Conservation (phyloP, 1,140 invertebrate species). For the Nasonia vitripennis region DNA sequence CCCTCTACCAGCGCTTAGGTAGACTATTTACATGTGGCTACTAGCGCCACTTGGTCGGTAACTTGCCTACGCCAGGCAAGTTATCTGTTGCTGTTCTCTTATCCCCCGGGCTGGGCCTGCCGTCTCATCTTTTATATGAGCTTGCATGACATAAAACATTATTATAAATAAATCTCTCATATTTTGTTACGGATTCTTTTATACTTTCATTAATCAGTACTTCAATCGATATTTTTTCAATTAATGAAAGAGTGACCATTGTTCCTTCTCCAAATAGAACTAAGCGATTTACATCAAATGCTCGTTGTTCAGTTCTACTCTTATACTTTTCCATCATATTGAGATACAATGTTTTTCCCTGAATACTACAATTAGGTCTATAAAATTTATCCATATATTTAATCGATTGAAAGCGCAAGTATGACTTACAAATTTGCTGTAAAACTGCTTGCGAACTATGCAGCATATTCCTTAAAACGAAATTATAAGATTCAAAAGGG, state of each 20-base stretch:
- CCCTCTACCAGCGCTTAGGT: too few relatives aligned
- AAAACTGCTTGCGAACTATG: conserved; percentile 15
- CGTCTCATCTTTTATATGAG: too few relatives aligned
- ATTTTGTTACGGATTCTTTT: neutral
- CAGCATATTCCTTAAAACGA: conserved; percentile 5
- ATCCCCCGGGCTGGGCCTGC: too few relatives aligned
- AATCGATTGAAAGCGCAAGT: conserved; percentile 44
- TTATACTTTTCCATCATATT: conserved; percentile 32
- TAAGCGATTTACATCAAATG: neutral
- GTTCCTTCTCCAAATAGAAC: conserved; percentile 40
- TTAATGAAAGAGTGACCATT: conserved; percentile 25
- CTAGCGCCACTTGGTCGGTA: too few relatives aligned
- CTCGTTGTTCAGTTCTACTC: conserved; percentile 24
- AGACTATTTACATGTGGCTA: too few relatives aligned
- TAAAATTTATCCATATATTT: conserved; percentile 16
- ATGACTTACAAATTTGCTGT: conserved; percentile 51
- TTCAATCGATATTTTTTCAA: conserved; percentile 39
- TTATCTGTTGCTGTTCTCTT: too few relatives aligned
- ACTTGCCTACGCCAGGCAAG: too few relatives aligned
- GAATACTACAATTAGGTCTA: too few relatives aligned
- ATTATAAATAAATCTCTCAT: neutral
- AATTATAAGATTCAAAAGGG: conserved; percentile 32
- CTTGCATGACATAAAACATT: neutral
- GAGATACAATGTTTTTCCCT: neutral
- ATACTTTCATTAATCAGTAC: neutral